phyloP scores from a whole-genome alignment of 2,888 invertebrate species.

The Chymomyza caudatula region DNA sequence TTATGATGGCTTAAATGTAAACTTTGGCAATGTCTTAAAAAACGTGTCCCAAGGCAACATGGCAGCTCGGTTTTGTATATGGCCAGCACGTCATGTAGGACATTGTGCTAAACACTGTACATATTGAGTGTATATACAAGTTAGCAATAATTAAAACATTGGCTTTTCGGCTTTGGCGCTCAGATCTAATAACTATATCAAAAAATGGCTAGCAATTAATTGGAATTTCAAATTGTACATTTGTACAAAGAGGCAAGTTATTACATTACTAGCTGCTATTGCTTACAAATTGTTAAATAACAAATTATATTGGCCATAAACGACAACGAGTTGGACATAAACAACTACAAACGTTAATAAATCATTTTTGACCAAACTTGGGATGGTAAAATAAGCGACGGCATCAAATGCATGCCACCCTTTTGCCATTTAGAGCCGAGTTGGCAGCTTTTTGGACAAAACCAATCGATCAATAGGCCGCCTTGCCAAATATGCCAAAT shows the following conservation, averaged over 20 bases:
- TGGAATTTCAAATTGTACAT: constrained; percentile 39
- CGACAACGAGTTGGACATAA: constrained; percentile 53
- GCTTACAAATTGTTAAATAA: constrained; percentile 63
- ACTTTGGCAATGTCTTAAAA: not conserved
- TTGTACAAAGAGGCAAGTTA: constrained; percentile 10
- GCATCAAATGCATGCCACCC: constrained; percentile 41
- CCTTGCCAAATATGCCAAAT: constrained; percentile 65
- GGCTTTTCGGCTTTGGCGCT: not conserved
- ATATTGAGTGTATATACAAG: not conserved
- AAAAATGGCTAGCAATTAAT: constrained; percentile 23
- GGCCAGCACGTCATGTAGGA: not conserved
- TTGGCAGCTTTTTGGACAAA: constrained; percentile 57
- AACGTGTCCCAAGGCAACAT: not conserved
- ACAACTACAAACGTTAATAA: constrained; percentile 64
- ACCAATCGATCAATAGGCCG: constrained; percentile 65
- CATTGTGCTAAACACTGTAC: not conserved
- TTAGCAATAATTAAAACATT: not conserved
- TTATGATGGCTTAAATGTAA: constrained; percentile 18
- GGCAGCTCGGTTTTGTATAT: not conserved
- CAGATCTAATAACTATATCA: constrained; percentile 62
- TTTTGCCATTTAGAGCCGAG: constrained; percentile 47
- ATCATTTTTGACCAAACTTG: constrained; percentile 61
- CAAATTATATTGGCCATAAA: constrained; percentile 58
- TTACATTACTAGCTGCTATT: constrained; percentile 53
- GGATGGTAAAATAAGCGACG: not conserved